These are phyloP conservation scores for Gila robusta DNA, from an alignment of 2,797 vertebrate species.

Conservation along the genomic window DNA sequence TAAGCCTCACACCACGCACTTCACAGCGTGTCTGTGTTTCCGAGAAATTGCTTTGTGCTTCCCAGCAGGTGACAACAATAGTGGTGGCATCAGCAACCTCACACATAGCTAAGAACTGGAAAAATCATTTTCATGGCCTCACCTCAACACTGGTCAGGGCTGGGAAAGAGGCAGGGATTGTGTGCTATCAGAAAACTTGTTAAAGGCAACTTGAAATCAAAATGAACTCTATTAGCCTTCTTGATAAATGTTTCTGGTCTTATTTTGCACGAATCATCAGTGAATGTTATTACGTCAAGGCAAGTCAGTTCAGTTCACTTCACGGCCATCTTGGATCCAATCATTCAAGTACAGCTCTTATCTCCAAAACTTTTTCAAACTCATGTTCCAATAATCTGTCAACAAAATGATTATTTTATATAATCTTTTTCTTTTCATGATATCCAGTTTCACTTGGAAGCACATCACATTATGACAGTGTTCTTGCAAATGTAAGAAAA, in stretches of 20 bases:
- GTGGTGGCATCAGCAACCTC: slow-evolving; percentile 29
- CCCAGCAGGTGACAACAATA: slow-evolving; percentile 45
- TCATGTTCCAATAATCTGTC: neutral
- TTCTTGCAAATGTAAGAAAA: neutral
- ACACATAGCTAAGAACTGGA: slow-evolving; percentile 32
- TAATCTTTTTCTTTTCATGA: neutral
- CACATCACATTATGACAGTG: neutral
- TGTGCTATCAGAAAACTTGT: neutral
- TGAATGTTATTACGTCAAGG: neutral
- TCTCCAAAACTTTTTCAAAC: neutral
- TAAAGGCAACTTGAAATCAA: slow-evolving; percentile 18
- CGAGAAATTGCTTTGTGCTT: slow-evolving; percentile 60
- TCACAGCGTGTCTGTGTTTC: slow-evolving; percentile 46
- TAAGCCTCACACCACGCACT: slow-evolving; percentile 34
- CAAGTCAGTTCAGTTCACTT: neutral
- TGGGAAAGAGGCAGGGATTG: neutral
- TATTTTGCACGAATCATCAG: neutral
- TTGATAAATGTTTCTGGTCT: neutral
- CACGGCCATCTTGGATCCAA: neutral
- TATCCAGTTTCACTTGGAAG: neutral
- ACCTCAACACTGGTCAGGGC: slow-evolving; percentile 11
- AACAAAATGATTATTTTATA: neutral
- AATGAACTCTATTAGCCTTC: slow-evolving; percentile 25
- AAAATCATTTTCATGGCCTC: slow-evolving; percentile 24
- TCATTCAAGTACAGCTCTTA: slow-evolving; percentile 1